A percentile compares a stretch with the other conserved stretches of the same genome.
These are phyloP conservation scores for Tillus elongatus DNA, from an alignment of 2,888 invertebrate species.

Conservation along the genomic window DNA sequence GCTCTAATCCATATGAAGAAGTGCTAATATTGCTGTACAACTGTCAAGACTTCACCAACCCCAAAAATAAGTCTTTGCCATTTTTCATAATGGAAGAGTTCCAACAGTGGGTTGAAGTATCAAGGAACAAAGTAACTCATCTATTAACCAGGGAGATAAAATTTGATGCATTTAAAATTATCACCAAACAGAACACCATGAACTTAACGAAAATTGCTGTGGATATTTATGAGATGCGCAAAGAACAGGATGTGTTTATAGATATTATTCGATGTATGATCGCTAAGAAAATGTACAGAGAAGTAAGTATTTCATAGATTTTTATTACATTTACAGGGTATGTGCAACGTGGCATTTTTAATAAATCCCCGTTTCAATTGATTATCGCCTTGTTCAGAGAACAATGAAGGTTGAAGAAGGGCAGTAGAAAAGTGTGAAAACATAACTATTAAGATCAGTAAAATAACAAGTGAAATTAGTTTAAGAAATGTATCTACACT, in stretches of 20 bases:
- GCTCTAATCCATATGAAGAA: slow-evolving; percentile 51
- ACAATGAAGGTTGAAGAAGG: too few relatives aligned
- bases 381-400: too few relatives aligned
- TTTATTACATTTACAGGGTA: too few relatives aligned
- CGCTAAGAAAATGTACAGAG: slow-evolving; percentile 54
- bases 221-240: slow-evolving; percentile 53
- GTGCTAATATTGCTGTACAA: slow-evolving; percentile 52
- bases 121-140: slow-evolving; percentile 41
- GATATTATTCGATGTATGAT: slow-evolving; percentile 52
- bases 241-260: slow-evolving; percentile 54
- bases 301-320: slow-evolving; percentile 40
- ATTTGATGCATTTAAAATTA: slow-evolving; percentile 62
- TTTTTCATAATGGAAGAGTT: slow-evolving; percentile 55
- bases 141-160: slow-evolving; percentile 50
- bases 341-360: too few relatives aligned
- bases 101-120: slow-evolving; percentile 43
- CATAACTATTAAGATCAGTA: too few relatives aligned
- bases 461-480: too few relatives aligned
- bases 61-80: slow-evolving; percentile 54
- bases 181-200: slow-evolving; percentile 57
- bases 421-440: too few relatives aligned
- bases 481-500: too few relatives aligned
- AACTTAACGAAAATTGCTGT: slow-evolving; percentile 55
- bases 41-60: slow-evolving; percentile 53
- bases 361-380: too few relatives aligned